Conservation (phyloP, 1,140 invertebrate genomes). For the Drosophila simulans region DNA sequence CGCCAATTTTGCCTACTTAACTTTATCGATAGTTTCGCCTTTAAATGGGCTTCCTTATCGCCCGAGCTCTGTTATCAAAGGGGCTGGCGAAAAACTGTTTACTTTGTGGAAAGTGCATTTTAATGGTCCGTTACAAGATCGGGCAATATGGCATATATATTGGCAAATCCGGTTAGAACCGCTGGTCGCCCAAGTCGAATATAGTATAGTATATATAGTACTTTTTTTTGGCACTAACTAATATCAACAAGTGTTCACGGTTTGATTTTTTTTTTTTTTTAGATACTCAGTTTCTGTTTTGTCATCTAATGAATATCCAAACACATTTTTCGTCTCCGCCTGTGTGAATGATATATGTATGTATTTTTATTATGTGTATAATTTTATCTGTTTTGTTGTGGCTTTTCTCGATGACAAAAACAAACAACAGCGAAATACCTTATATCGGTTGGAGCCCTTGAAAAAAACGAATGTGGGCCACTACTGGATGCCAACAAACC, state of each 20-base stretch:
- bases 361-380: constrained; percentile 15
- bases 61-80: constrained; percentile 12
- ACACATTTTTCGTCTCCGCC: constrained; percentile 7
- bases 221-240: not conserved
- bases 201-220: no score
- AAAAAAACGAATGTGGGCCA: constrained; percentile 35
- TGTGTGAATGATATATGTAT: constrained; percentile 3
- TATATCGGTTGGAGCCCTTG: constrained; percentile 19
- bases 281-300: constrained; percentile 18
- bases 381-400: constrained; percentile 15
- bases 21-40: constrained; percentile 61
- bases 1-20: constrained; percentile 42
- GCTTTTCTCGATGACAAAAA: constrained; percentile 51
- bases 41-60: constrained; percentile 28
- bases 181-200: constrained; percentile 6
- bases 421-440: constrained; percentile 29
- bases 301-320: constrained; percentile 35
- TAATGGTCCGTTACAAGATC: constrained; percentile 43
- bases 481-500: constrained; percentile 11
- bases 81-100: constrained; percentile 5
- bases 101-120: constrained; percentile 34
- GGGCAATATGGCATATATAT: constrained; percentile 2
- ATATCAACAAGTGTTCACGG: constrained; percentile 30
- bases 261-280: constrained; percentile 22
- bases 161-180: constrained; percentile 29